These are phyloP conservation scores for Coracias cyanogaster DNA, from an alignment of 2,797 vertebrate species.

Conservation along the genomic window DNA sequence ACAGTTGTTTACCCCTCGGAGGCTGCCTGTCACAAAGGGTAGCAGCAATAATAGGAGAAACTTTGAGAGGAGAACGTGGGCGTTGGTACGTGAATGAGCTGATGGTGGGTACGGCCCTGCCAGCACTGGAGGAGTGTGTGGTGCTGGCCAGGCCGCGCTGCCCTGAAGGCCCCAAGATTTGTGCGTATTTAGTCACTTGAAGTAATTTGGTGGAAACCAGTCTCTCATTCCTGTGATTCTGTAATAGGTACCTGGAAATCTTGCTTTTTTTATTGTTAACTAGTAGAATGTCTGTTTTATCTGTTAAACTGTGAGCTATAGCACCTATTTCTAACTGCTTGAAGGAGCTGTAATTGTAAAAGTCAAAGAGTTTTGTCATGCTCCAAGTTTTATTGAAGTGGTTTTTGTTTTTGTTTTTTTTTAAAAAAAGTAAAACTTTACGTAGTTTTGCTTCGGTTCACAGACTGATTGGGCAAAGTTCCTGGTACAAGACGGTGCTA, in stretches of 20 bases:
- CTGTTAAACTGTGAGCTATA: not conserved
- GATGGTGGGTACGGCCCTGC: not conserved
- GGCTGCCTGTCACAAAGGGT: not conserved
- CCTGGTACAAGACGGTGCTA: not conserved
- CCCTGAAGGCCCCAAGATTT: not conserved
- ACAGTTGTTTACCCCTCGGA: not conserved
- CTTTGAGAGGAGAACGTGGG: not conserved
- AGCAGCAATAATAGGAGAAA: not conserved
- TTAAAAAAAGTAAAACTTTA: not conserved
- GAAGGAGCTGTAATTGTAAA: not conserved
- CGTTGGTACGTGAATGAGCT: rapidly evolving
- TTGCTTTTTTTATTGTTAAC: not conserved
- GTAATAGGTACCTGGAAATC: not conserved
- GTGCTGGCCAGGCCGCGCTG: not conserved
- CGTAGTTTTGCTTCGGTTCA: not conserved
- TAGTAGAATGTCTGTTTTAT: not conserved
- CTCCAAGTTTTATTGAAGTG: not conserved
- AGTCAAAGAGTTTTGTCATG: not conserved
- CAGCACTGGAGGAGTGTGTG: not conserved
- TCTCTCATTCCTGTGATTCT: not conserved
- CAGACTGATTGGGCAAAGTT: not conserved
- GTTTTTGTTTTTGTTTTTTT: no score
- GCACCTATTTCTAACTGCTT: not conserved
- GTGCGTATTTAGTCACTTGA: rapidly evolving
- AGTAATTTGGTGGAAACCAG: not conserved